Evolutionary conservation across 2,888 invertebrate species (phyloP), one percentile per base, ranked within the genome.

Genomic region (Punctoribates punctum): DNA sequence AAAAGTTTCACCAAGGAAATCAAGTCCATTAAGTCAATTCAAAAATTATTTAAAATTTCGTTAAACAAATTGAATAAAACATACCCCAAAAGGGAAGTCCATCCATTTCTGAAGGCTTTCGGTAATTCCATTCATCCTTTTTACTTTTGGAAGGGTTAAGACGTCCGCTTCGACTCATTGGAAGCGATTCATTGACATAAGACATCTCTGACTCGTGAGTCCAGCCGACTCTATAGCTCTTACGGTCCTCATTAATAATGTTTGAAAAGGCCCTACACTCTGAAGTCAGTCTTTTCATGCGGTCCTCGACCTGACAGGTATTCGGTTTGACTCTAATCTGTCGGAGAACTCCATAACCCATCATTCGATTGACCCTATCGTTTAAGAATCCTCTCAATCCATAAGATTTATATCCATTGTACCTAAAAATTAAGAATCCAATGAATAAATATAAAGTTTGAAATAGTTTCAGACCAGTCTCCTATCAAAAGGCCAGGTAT

Each of bases 321-420:
- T 78, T 80, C 78, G 70, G 80, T 78, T 81, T 81, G 20, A 83
- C 82, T 67, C 87, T 81, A 27, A 86, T 82, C 81, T 87, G 87
- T 75, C 87, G 79, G 77, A 87, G 83, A 15, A 84, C 84, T 46
- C 86, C 86, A 78, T 85, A 86, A 20, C 87, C 87, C 84, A 87
- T 85, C 51, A 87, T 83, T 62, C 86, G 82, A 27, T 85, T 85
- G 9, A 83, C 84, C 75, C 85, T 84, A 81, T 87, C 87, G 77
- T 84, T 83, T 67, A 87, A 81, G 79, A 84, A 87, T 4, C 85
- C 87, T 79, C 85, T 81, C 78, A 86, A 82, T 51, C 84, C 83
- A 78, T 85, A 83, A 0, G 86, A 85, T 25, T 85, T 85, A 67
- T 83, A 82, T 25, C 83, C 83, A 80, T 87, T 86, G 81, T 87